phyloP scores from a whole-genome alignment of 2,888 invertebrate species.

The Pandemis heparana region DNA sequence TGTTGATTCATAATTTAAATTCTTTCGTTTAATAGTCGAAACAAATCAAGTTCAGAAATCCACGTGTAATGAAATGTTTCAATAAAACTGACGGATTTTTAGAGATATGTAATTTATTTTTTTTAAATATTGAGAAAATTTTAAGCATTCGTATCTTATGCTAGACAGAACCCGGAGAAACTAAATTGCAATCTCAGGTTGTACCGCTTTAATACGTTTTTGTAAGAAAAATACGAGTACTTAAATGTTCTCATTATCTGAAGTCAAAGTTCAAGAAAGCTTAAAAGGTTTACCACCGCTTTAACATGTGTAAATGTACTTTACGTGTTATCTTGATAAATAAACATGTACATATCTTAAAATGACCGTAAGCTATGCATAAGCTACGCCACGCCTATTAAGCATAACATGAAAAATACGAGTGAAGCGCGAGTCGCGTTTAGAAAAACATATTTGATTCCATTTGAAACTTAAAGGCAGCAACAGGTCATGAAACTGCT shows the following conservation, averaged over 20 bases:
- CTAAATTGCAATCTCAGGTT: background rate
- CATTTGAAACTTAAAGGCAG: background rate
- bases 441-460: background rate
- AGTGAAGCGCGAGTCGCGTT: conserved; percentile 12
- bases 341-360: conserved; percentile 31
- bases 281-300: conserved; percentile 12
- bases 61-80: too few relatives aligned
- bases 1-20: background rate
- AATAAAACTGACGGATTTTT: background rate
- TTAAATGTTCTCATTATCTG: conserved; percentile 1
- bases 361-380: conserved; percentile 38
- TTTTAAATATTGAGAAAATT: too few relatives aligned
- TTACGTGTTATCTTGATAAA: conserved; percentile 33
- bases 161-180: too few relatives aligned
- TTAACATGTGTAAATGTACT: conserved; percentile 25
- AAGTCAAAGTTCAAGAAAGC: conserved; percentile 28
- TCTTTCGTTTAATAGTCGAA: too few relatives aligned
- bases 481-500: too few relatives aligned
- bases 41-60: too few relatives aligned
- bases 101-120: too few relatives aligned
- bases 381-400: conserved; percentile 56
- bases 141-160: too few relatives aligned
- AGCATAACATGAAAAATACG: conserved; percentile 23
- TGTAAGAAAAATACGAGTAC: background rate
- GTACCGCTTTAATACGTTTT: background rate